Evolutionary conservation across 2,797 vertebrate genomes (phyloP).

Genomic region (Knipowitschia caucasica): DNA sequence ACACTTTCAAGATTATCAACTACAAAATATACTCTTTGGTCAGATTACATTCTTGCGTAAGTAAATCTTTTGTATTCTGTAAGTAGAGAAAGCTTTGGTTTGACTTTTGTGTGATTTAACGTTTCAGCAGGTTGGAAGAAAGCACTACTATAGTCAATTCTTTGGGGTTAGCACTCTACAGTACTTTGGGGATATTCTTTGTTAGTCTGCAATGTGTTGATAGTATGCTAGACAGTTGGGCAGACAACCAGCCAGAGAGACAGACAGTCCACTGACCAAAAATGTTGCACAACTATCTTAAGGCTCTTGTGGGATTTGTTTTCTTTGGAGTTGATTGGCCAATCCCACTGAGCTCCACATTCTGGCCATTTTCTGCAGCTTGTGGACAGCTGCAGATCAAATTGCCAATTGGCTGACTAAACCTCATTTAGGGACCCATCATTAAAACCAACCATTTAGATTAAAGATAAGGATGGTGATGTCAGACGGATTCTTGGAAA

Average conservation of each 20-base stretch:
- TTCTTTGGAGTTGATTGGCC: slow-evolving; percentile 77
- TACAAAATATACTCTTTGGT: slow-evolving; percentile 72
- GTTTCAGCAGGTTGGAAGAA: slow-evolving; percentile 94
- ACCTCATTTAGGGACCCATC: slow-evolving; percentile 77
- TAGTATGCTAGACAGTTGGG: slow-evolving; percentile 61
- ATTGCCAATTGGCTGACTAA: slow-evolving; percentile 74
- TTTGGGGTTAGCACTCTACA: slow-evolving; percentile 60
- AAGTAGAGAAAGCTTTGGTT: slow-evolving; percentile 60
- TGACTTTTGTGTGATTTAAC: slow-evolving; percentile 65
- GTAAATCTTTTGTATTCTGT: slow-evolving; percentile 32
- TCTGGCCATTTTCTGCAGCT: slow-evolving; percentile 67
- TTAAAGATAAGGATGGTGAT: slow-evolving; percentile 73
- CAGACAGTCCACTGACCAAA: slow-evolving; percentile 73
- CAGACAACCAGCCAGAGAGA: slow-evolving; percentile 63
- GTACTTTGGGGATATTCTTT: slow-evolving; percentile 25
- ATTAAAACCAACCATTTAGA: slow-evolving; percentile 78
- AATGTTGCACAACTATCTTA: slow-evolving; percentile 69
- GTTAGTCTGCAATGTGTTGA: slow-evolving; percentile 58
- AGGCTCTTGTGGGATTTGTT: slow-evolving; percentile 65
- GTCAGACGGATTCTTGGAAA: slow-evolving; percentile 57
- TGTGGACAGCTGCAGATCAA: slow-evolving; percentile 65
- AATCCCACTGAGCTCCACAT: slow-evolving; percentile 79
- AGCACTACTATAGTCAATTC: slow-evolving; percentile 83
- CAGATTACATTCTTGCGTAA: slow-evolving; percentile 41
- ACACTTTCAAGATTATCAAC: slow-evolving; percentile 46